These are phyloP conservation scores for Diplolepis rosae DNA, from an alignment of 2,888 invertebrate species.

Conservation along the genomic window DNA sequence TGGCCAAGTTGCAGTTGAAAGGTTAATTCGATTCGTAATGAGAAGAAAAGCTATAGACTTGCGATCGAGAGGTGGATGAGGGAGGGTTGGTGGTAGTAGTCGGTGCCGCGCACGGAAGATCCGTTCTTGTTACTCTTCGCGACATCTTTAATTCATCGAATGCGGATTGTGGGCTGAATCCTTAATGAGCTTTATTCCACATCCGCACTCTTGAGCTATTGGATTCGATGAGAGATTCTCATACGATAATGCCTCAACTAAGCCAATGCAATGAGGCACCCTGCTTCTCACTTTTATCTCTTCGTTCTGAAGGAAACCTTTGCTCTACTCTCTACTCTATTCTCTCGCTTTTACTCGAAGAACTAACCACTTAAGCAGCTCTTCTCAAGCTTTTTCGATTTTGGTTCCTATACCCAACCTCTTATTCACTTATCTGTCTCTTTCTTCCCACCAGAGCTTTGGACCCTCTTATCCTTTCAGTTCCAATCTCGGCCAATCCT, in stretches of 20 bases:
- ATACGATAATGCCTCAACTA: conserved; percentile 68
- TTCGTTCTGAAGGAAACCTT: conserved; percentile 31
- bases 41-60: conserved; percentile 45
- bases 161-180: conserved; percentile 72
- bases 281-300: conserved; percentile 40
- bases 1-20: conserved; percentile 30
- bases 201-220: conserved; percentile 70
- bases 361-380: conserved; percentile 56
- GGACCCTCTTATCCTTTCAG: conserved; percentile 37
- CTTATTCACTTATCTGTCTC: conserved; percentile 34
- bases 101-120: conserved; percentile 53
- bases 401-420: conserved; percentile 42
- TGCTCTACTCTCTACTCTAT: neutral
- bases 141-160: conserved; percentile 74
- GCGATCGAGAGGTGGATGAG: conserved; percentile 47
- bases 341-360: conserved; percentile 33
- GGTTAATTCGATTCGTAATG: conserved; percentile 60
- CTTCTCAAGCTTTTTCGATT: conserved; percentile 58
- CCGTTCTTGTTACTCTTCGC: conserved; percentile 71
- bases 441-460: conserved; percentile 32
- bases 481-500: conserved; percentile 66
- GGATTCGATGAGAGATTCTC: conserved; percentile 70
- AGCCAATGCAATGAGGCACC: conserved; percentile 57
- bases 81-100: conserved; percentile 41
- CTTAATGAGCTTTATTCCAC: conserved; percentile 73